Evolutionary conservation across 2,888 invertebrate genomes (phyloP), one percentile per base, ranked within the genome.

Genomic region (Busseola fusca): DNA sequence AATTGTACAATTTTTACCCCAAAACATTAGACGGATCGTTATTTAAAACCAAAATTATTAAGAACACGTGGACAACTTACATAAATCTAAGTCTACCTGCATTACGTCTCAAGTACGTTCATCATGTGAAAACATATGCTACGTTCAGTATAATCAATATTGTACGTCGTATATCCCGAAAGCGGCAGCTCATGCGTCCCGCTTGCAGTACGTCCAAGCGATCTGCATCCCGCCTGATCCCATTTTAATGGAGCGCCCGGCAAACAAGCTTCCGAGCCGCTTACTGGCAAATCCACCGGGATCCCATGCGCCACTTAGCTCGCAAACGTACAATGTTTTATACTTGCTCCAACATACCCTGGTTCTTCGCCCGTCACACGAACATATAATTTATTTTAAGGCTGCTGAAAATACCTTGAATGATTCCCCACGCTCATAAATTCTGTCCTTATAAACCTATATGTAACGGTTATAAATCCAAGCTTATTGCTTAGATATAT

Each of bases 241-340:
- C 90, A 95, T 95, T 95, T 95, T 95, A 95, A 95, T 95, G 95
- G 95, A 95, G 93, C 94, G 93, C 94, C 93, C 92, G 93, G 95
- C 95, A 95, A 95, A 95, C 95, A 95, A 93, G 94, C 94, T 93
- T 91, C 90, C 82, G 91, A 92, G 92, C 93, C 92, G 95, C 95
- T 95, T 95, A 94, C 93, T 87, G 91, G 91, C 90, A 95, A 95
- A 95, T 95, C 94, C 95, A 89, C 89, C 85, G 90, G 90, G 92
- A 94, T 94, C 93, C 93, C 85, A 87, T 93, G 91, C 93, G 89
- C 93, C 92, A 94, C 95, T 95, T 95, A 94, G 92, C 89, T 87
- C 87, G 86, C 84, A 86, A 87, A 90, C 91, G 85, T 91, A 90
- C 90, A 86, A 89, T 90, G 89, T 89, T 89, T 89, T 91, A 90